Base-by-base conservation (phyloP, 2,113 vertebrate genomes). In the Aphyosemion australe region DNA sequence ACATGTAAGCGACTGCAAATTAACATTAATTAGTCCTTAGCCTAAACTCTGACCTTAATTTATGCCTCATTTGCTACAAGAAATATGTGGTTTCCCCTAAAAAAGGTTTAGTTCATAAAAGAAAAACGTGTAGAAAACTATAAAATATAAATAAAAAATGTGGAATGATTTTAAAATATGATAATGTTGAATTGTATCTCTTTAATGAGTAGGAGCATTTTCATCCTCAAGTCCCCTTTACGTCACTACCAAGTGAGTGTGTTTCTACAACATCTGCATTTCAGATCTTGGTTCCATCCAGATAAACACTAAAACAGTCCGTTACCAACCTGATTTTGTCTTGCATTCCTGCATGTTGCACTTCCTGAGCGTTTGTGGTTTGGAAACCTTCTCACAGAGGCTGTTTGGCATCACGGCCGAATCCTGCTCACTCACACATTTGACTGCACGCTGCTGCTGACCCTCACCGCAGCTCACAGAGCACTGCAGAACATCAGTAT, bases 381-480 rank as follows among this genome's bases (percentile, higher is more conserved):
- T 86, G 59, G 56, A 78, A 48, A 66, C 63, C 34, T 74, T 80
- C 54, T 88, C 82, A 83, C 93, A 94, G 62, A 88, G 82, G 55
- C 62, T 77, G 69, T 74, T 72, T 47, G 80, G 70, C 85, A 89
- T 82, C n/a, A 80, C 51, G 20, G 70, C 68, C n/a, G 37, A 80
- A 56, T 87, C 75, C 42, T 68, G 74, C 49, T 82, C 62, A 15
- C 65, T 82, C 46, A 83, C 69, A 69, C 93, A 94, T 37, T 19
- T 76, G 46, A 92, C 82, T 1, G 65, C 73, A 21, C 91, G 89
- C 58, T 81, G 85, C 70, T 92, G 90, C 57, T 85, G 77, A 16
- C 92, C 92, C 31, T 79, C 90, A 32, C 90, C 92, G 43, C 92
- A 94, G 55, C 83, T 89, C 66, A 65, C 80, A 12, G 91, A 89